A percentile compares a stretch with the other conserved stretches of the same genome.
Evolutionary conservation across 2,113 vertebrate genomes (phyloP).

Genomic region (Collichthys lucidus): DNA sequence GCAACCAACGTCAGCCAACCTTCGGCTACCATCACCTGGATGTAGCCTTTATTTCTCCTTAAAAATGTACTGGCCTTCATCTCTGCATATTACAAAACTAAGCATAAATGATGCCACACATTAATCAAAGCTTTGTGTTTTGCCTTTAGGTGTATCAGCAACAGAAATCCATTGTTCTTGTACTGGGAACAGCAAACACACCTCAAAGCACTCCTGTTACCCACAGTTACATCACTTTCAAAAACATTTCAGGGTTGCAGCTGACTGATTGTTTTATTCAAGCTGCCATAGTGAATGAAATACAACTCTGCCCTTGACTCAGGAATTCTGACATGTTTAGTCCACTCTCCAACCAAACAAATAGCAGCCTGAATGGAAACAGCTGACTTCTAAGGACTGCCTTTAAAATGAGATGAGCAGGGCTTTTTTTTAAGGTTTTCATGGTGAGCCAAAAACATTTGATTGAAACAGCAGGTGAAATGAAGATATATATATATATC

Average conservation of each 20-base stretch:
- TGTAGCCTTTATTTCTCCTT: too few species aligned
- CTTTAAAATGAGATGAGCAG: neutral
- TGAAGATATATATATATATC: too few species aligned
- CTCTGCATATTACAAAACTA: neutral
- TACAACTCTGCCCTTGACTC: neutral
- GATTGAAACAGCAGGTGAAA: neutral
- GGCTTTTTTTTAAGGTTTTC: neutral
- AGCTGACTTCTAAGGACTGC: neutral
- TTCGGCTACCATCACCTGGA: too few species aligned
- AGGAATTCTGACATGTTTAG: neutral
- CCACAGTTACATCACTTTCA: conserved; percentile 43
- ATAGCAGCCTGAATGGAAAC: neutral
- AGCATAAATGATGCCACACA: neutral
- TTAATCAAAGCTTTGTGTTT: conserved; percentile 30
- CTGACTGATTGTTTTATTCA: conserved; percentile 12
- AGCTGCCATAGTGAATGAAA: conserved; percentile 1
- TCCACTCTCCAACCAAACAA: neutral
- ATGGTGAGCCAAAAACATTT: neutral
- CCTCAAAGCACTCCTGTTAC: conserved; percentile 3
- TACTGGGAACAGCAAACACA: neutral
- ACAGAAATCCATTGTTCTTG: conserved; percentile 13
- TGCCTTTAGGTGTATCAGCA: conserved; percentile 26
- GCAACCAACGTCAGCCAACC: too few species aligned
- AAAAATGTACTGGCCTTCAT: neutral
- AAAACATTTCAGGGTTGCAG: conserved; percentile 17